These are phyloP conservation scores for Antheraea pernyi DNA, from an alignment of 1,140 invertebrate genomes.

Conservation along the genomic window DNA sequence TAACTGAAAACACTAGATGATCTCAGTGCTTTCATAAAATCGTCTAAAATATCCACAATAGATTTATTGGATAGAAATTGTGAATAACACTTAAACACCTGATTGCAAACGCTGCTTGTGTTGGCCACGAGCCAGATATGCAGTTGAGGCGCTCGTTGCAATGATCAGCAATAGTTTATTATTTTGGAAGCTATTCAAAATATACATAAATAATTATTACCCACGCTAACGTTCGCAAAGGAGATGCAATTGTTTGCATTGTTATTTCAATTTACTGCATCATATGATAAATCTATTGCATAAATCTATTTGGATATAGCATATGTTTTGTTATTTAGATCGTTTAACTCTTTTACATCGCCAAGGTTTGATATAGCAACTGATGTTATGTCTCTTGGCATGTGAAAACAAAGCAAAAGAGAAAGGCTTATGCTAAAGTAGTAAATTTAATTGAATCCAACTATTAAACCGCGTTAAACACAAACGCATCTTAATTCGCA, in stretches of 20 bases:
- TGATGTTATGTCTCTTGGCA: no score
- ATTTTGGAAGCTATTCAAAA: background rate
- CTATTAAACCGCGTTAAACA: background rate
- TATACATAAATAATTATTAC: background rate
- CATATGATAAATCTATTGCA: no score
- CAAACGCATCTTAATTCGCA: background rate
- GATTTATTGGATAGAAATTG: background rate
- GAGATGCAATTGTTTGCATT: no score
- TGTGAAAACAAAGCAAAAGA: no score
- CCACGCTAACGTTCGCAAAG: no score
- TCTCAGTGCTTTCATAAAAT: background rate
- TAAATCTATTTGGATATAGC: no score
- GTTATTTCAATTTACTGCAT: no score
- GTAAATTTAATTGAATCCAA: no score
- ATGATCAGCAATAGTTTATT: background rate
- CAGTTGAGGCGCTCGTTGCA: background rate
- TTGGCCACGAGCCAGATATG: background rate
- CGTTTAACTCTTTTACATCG: no score
- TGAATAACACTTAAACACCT: background rate
- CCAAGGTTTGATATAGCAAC: no score
- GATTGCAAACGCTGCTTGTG: background rate
- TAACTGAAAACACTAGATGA: background rate
- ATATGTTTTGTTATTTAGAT: no score
- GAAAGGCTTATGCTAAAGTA: no score
- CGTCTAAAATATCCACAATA: background rate